Evolutionary conservation across 2,113 vertebrate genomes (phyloP).

Genomic region (cattle (Bos taurus)): DNA sequence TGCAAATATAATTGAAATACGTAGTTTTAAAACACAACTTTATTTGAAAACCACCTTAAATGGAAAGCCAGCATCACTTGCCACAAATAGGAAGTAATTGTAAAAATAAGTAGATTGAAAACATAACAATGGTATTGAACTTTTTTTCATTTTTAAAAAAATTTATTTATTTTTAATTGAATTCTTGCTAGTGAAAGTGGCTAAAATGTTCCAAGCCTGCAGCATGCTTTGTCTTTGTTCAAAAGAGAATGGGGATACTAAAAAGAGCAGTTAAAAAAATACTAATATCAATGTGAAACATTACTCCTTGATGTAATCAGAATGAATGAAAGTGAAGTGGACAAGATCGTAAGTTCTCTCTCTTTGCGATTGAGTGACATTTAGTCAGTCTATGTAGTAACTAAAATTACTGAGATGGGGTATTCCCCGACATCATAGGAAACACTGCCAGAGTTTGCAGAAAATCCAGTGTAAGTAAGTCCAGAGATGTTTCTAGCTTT

Average conservation of each 20-base stretch:
- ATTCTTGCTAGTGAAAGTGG: not conserved
- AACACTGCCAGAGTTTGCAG: not conserved
- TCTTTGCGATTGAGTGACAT: not conserved
- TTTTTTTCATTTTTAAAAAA: not conserved
- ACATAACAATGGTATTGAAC: not conserved
- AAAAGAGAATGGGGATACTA: not conserved
- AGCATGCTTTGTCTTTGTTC: not conserved
- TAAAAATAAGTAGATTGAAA: constrained; percentile 26
- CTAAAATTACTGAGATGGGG: not conserved
- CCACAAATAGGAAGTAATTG: not conserved
- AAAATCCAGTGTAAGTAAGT: not conserved
- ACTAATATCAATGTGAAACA: not conserved
- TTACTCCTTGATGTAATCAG: not conserved
- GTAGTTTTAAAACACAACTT: not conserved
- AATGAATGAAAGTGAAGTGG: not conserved
- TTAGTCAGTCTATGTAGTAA: not conserved
- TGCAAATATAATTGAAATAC: constrained; percentile 11
- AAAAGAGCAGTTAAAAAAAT: not conserved
- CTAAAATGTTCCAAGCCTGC: not conserved
- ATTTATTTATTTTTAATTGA: not conserved
- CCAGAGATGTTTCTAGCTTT: not conserved
- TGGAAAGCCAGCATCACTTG: not conserved
- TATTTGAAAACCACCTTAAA: constrained; percentile 24
- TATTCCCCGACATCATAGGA: not conserved
- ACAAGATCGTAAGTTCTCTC: not conserved